Base-by-base conservation (phyloP, 2,113 vertebrate species). In the Cepphus grylle region DNA sequence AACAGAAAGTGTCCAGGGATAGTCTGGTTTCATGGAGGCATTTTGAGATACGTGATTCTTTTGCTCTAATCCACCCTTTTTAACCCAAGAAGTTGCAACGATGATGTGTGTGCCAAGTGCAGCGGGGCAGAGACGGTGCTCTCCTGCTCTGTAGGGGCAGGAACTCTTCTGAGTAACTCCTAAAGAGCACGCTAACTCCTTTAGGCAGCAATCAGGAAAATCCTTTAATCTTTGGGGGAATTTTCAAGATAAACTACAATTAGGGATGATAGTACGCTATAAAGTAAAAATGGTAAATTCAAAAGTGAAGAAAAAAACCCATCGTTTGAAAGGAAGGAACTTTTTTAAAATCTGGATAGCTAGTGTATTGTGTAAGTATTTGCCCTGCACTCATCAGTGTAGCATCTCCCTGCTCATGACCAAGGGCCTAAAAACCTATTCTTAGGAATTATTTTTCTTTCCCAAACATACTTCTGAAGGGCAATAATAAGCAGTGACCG, bases 111-210 rank as follows among this genome's bases (percentile, higher is more conserved):
- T 49, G 50, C 50, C 42, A 34, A 40, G 15, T 3, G 19, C 15
- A 43, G 25, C 7, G 3, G 30, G 27, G 32, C 55, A 65, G 49
- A 15, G 0, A 0, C 0, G 2, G 52, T 26, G 32, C 22, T 77
- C 27, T 66, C 34, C 30, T 25, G 40, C 50, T 32, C 32, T 38
- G 16, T 34, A 21, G 40, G 15, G 34, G 26, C 49, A 59, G 47
- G 11, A n/a, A 16, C 43, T 23, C 21, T 25, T n/a, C 8, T 11
- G 56, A 66, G 38, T 32, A 23, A 36, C 25, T 70, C 26, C 58
- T 22, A 2, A 61, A 52, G 50, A 56, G 50, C 55, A 45, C 16
- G 6, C 38, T 19, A 9, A 23, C 50, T 58, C 66, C 32, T 71
- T 40, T 38, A 58, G 56, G 30, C 12, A 81, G 87, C 34, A 66